Base-by-base conservation (phyloP, 2,888 invertebrate genomes). In the Lamellibrachia columna region DNA sequence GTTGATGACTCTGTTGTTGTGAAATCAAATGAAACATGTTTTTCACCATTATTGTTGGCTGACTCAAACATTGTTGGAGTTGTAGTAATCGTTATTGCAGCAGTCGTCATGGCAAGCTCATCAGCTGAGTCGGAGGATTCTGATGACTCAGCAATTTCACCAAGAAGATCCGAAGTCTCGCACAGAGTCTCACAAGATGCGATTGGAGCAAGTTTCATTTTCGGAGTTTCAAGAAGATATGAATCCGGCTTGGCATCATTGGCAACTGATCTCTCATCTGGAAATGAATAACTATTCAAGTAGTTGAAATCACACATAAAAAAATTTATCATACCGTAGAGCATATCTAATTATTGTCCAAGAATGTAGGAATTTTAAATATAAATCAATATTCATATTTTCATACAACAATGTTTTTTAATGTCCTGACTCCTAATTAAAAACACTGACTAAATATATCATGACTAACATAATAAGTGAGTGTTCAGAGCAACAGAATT, bases 121-220 rank as follows among this genome's bases (percentile, higher is more conserved):
- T 93, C 92, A 2, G 93, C 58, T 0, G 92, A 93, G 58, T 52
- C 91, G 8, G 53, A 90, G 15, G 75, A 75, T 15, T 75, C 75
- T 22, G 75, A 75, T 22, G 75, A 22, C 75, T 75, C 75, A 75
- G 22, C 75, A 6, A 75, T 75, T n/a, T 75, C 75, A 6, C 75
- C 75, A 75, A 75, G 90, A n/a, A 93, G 52, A 53, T 93, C 93
- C 7, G 92, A 60, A 53, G 93, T 93, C 92, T 96, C 96, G 92
- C 95, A 95, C 28, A 96, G 94, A 2, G 96, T 96, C 93, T 96
- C 96, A 93, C 96, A 96, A 1, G 96, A 96, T 1, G 96, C 96
- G 7, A 96, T 96, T n/a, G 96, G 96, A 52, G 96, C 96, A 90
- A 96, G 94, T 93, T 95, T 96, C 60, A 94, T 94, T 92, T 94